Evolutionary conservation across 2,888 invertebrate species (phyloP), one percentile per base, ranked within the genome.

Genomic region (Cryptus armator): DNA sequence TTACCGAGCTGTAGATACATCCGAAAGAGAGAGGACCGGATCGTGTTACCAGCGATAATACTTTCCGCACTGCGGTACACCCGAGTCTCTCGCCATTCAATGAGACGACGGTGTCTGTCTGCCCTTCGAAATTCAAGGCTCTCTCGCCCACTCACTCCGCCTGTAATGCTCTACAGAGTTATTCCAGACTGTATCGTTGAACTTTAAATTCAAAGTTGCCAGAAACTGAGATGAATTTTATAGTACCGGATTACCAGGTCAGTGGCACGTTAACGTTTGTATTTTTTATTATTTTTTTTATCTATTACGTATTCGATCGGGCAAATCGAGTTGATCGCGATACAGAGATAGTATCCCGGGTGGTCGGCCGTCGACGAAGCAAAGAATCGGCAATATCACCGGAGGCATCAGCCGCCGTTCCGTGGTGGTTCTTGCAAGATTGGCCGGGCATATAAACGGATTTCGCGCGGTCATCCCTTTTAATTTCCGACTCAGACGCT

Each of bases 391-490:
- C 76, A 76, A 83, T 82, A 83, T 59, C 62, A 62, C 67, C 53
- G 51, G 44, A 44, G 71, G 62, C 62, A 62, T 64, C 68, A 62
- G 64, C 10, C 71, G 62, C 66, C 70, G 56, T 82, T 78, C 71
- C 72, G 72, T 72, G 53, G 72, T 53, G 70, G 68, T 51, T 77
- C 59, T 14, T 62, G 67, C 75, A 75, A 68, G 80, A 85, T 85
- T 85, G 85, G 53, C 67, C 80, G 67, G 48, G 12, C 14, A 32
- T 76, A 76, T 83, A 80, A 85, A 76, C 82, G 75, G 88, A 90
- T 90, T 88, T 87, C 80, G 83, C 86, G 37, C 78, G 84, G 85
- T 88, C 89, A 86, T 89, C 87, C 83, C 87, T 89, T 89, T 89
- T 86, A 89, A 89, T 90, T 89, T 83, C 80, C 84, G 80, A 77